A percentile compares a stretch with the other conserved stretches of the same genome.
Evolutionary conservation across 2,797 vertebrate genomes (phyloP).

Genomic region (Novumbra hubbsi): DNA sequence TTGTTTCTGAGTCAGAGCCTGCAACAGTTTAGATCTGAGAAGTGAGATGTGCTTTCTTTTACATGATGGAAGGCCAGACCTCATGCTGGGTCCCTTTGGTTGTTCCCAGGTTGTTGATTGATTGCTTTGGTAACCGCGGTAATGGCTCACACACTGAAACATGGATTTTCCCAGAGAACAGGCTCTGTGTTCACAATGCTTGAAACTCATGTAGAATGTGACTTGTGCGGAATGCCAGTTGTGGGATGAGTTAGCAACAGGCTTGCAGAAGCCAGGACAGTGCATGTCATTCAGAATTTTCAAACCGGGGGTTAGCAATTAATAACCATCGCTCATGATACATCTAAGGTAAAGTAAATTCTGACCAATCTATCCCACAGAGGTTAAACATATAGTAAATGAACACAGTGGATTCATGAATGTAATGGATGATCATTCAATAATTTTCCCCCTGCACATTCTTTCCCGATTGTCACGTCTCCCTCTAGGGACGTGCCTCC

Average conservation of each 20-base stretch:
- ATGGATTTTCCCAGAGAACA: slow-evolving; percentile 22
- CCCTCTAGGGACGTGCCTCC: no score
- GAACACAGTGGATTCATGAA: neutral
- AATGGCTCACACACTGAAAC: slow-evolving; percentile 22
- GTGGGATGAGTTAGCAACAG: slow-evolving; percentile 9
- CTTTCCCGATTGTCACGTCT: no score
- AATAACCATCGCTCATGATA: neutral
- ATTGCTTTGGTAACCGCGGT: slow-evolving; percentile 43
- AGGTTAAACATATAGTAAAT: neutral
- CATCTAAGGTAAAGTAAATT: neutral
- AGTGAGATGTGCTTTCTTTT: neutral
- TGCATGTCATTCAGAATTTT: slow-evolving; percentile 23
- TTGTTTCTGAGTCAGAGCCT: no score
- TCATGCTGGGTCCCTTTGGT: neutral
- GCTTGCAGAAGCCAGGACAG: slow-evolving; percentile 3
- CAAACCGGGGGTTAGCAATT: slow-evolving; percentile 21
- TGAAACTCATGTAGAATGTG: slow-evolving; percentile 25
- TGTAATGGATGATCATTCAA: no score
- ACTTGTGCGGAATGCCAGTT: neutral
- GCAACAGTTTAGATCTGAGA: neutral
- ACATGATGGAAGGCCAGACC: neutral
- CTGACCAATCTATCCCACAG: neutral
- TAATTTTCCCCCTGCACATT: no score
- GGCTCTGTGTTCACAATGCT: slow-evolving; percentile 24
- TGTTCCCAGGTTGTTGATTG: slow-evolving; percentile 33